Percentiles rank a stretch among this genome's conserved stretches.
Conservation (phyloP, 2,113 vertebrate species). For the Abramis brama region DNA sequence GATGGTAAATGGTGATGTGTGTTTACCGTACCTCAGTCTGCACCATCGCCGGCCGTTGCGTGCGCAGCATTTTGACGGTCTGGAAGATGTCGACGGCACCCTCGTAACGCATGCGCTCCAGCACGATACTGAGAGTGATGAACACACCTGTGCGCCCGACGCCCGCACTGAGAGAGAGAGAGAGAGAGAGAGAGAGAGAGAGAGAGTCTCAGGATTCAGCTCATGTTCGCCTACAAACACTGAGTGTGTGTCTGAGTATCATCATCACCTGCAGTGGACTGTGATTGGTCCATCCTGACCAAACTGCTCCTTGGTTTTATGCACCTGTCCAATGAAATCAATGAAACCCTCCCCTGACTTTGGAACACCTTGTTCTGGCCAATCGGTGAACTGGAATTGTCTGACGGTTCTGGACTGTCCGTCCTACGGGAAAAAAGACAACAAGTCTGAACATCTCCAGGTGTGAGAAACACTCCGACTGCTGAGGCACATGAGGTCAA, state of each 20-base stretch:
- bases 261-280: conserved; percentile 93
- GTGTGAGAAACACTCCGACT: neutral
- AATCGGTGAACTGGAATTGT: conserved; percentile 99
- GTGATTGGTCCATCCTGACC: conserved; percentile 97
- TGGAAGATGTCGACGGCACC: conserved; percentile 99
- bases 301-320: conserved; percentile 99
- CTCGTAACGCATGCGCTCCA: conserved; percentile 98
- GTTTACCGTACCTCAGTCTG: conserved; percentile 88
- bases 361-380: conserved; percentile 97
- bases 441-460: neutral
- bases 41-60: conserved; percentile 97
- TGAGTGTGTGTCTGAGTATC: neutral
- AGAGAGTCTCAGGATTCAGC: neutral
- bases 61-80: conserved; percentile 98
- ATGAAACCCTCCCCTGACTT: conserved; percentile 98
- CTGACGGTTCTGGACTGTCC: conserved; percentile 96
- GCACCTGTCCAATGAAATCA: conserved; percentile 98
- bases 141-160: conserved; percentile 97
- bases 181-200: conserved; percentile 6
- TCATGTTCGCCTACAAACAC: no score
- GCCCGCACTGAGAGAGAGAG: conserved; percentile 79
- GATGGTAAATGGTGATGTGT: neutral
- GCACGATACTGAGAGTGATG: conserved; percentile 95
- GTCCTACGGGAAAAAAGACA: conserved; percentile 73
- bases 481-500: no score